phyloP scores from a whole-genome alignment of 2,797 vertebrate genomes.

The Scarus forsteni region DNA sequence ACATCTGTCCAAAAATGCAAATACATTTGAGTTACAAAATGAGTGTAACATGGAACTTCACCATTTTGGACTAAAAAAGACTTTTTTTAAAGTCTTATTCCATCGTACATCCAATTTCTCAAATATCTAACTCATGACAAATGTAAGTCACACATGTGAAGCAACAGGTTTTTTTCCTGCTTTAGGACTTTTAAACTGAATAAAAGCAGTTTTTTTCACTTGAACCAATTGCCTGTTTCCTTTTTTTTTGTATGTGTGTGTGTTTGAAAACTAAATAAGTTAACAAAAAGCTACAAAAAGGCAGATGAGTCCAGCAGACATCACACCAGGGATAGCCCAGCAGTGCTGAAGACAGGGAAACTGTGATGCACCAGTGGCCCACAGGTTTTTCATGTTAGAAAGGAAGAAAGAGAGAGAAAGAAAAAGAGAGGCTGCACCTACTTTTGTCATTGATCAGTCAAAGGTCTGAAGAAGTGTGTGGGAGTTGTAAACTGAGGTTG shows the following conservation, averaged over 20 bases:
- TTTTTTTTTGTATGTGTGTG: background rate
- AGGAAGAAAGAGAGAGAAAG: conserved; percentile 11
- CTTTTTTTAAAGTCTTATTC: too few species aligned
- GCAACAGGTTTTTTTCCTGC: too few species aligned
- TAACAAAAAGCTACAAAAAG: conserved; percentile 18
- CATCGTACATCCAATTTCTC: too few species aligned
- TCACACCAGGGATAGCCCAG: background rate
- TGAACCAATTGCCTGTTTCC: too few species aligned
- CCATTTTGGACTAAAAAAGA: too few species aligned
- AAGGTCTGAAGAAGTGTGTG: conserved; percentile 26
- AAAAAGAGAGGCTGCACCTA: conserved; percentile 2
- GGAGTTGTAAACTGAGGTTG: conserved; percentile 21
- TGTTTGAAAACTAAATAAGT: conserved; percentile 8
- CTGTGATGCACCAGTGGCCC: conserved; percentile 19
- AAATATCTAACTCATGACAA: too few species aligned
- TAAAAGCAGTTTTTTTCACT: too few species aligned
- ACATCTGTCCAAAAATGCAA: too few species aligned
- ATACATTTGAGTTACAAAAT: too few species aligned
- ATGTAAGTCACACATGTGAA: too few species aligned
- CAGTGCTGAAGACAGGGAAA: background rate
- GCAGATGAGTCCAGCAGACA: conserved; percentile 33
- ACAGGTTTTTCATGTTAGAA: conserved; percentile 26
- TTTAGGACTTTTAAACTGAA: too few species aligned
- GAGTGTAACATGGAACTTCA: too few species aligned
- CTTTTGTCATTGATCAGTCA: conserved; percentile 42